Base-by-base conservation (phyloP, 2,113 vertebrate species). In the Perccottus glenii region DNA sequence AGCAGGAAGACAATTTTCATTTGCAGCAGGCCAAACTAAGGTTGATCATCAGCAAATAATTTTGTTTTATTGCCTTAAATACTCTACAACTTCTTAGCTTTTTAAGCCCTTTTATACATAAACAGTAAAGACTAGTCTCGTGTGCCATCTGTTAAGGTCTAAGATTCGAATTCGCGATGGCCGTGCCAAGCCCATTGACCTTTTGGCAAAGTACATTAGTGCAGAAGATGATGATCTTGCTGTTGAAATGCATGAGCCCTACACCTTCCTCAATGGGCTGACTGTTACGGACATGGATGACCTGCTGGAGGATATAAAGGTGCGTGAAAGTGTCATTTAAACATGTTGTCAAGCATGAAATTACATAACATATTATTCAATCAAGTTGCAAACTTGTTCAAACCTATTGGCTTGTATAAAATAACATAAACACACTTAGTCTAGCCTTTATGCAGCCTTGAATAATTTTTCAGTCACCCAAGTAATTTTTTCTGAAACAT, bases 1-100 rank as follows among this genome's bases (percentile, higher is more conserved):
- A 99, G 74, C 98, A 99, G 77, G 97, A 99, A 53, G 96, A 98
- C 89, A 95, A 96, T 86, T 99, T 99, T 88, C 97, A 99, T 73
- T 88, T 99, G 60, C 97, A 98, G 3, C 98, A 99, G 85, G 98
- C 96, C 80, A 99, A 98, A 88, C 93, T 99, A 19, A 88, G 96
- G 96, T 96, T 33, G 16, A 87, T 60, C 33, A 50, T 16, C 49
- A 60, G 35, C 16, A 10, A 3, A 11, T 15, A 10, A 9, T 11
- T 36, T 12, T 15, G 11, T 27, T 27, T 27, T 27, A 27, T 3
- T 27, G 19, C 3, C 19, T 27, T 27, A 27, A 27, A 27, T 27
- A 27, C 3, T 27, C 19, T 27, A 3, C 19, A 27, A 27, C 19
- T 27, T 27, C 19, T 27, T 27, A 27, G 19, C 19, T 3, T 27